These are phyloP conservation scores for Onychostoma macrolepis DNA, from an alignment of 2,113 vertebrate species.

Conservation along the genomic window DNA sequence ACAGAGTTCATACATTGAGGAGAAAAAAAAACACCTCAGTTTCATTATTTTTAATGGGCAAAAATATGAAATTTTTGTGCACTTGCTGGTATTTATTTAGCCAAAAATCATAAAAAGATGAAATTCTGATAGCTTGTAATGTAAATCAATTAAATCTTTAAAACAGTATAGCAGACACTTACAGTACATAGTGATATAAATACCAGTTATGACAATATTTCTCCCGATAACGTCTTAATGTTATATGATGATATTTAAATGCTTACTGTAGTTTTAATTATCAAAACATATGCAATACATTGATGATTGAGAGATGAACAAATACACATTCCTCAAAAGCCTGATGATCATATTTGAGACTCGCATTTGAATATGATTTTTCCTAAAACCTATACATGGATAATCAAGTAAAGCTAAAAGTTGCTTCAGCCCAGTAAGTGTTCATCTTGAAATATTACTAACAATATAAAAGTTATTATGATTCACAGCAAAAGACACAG, in stretches of 20 bases:
- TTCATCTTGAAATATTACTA: background rate
- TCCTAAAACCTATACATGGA: background rate
- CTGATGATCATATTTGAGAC: background rate
- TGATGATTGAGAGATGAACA: background rate
- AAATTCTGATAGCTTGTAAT: no score
- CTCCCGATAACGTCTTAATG: no score
- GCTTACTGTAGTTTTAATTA: background rate
- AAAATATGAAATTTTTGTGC: no score
- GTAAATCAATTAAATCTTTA: no score
- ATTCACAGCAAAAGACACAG: background rate
- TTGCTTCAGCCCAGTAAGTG: background rate
- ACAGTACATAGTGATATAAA: no score
- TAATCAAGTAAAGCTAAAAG: background rate
- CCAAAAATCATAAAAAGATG: no score
- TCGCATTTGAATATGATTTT: no score
- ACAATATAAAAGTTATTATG: background rate
- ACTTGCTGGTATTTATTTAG: no score
- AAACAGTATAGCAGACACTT: no score
- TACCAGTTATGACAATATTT: no score
- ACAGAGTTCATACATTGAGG: background rate
- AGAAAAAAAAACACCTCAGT: background rate
- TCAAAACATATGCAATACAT: background rate
- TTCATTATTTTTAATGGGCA: no score
- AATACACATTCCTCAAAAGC: background rate
- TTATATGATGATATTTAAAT: background rate